phyloP scores from a whole-genome alignment of 1,140 invertebrate species.

The Asobara japonica region DNA sequence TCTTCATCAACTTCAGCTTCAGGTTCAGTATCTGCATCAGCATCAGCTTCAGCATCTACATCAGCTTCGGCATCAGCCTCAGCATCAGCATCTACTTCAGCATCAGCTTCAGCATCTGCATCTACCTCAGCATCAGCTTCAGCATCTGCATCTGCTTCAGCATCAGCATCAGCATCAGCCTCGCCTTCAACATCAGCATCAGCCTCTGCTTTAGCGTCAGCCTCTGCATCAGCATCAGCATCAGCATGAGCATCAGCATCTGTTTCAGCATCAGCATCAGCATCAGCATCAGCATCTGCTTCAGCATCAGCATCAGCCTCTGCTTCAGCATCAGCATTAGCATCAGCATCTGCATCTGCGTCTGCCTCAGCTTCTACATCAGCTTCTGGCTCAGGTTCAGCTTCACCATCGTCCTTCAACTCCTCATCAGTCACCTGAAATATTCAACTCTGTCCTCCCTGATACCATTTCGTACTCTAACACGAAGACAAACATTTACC shows the following conservation, averaged over 20 bases:
- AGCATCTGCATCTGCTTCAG: constrained; percentile 55
- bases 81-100: constrained; percentile 34
- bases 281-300: constrained; percentile 44
- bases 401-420: constrained; percentile 32
- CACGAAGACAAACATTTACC: constrained; percentile 22
- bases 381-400: constrained; percentile 35
- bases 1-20: constrained; percentile 39
- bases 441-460: constrained; percentile 31
- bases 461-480: constrained; percentile 23
- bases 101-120: constrained; percentile 43
- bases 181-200: constrained; percentile 50
- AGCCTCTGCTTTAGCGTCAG: constrained; percentile 53
- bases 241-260: constrained; percentile 38
- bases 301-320: constrained; percentile 51
- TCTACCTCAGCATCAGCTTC: constrained; percentile 39
- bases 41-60: constrained; percentile 41
- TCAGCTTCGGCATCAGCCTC: too few relatives aligned
- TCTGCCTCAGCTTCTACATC: constrained; percentile 26
- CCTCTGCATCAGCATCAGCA: constrained; percentile 41
- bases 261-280: constrained; percentile 45
- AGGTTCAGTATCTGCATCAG: constrained; percentile 60
- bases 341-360: constrained; percentile 25
- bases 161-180: constrained; percentile 41
- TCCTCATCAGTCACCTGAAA: constrained; percentile 34
- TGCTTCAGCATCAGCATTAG: constrained; percentile 35